Conservation (phyloP, 2,888 invertebrate species). For the Tenodera sinensis region DNA sequence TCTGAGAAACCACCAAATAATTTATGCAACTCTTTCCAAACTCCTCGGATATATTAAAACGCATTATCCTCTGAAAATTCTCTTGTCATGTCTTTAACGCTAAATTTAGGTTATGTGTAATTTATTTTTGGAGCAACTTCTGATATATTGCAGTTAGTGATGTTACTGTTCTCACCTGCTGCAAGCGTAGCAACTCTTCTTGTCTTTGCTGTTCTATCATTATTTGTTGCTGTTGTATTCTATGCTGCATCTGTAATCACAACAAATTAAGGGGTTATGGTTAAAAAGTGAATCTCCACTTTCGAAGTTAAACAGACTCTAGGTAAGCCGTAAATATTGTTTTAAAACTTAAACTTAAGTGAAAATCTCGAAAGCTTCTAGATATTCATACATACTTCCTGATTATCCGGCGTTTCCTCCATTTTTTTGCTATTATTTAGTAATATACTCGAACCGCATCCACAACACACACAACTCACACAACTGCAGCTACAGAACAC, state of each 20-base stretch:
- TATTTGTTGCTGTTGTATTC: constrained; percentile 36
- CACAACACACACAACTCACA: not conserved
- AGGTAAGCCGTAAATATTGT: not conserved
- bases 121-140: no score
- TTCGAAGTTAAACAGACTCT: not conserved
- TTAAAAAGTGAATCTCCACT: not conserved
- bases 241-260: constrained; percentile 31
- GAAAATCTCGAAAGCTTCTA: not conserved
- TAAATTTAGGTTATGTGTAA: no score
- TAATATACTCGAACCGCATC: no score
- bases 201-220: constrained; percentile 38
- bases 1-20: no score
- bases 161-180: constrained; percentile 28
- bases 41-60: no score
- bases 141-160: no score
- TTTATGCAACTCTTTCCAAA: no score
- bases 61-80: no score
- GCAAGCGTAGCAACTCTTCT: constrained; percentile 36
- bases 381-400: not conserved
- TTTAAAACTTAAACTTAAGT: not conserved
- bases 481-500: no score
- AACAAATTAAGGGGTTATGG: not conserved
- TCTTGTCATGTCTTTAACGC: no score
- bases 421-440: no score
- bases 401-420: not conserved